Evolutionary conservation across 92 coral and sea anemone species (phyloP).

Genomic region (Umimayanthus kanabou): DNA sequence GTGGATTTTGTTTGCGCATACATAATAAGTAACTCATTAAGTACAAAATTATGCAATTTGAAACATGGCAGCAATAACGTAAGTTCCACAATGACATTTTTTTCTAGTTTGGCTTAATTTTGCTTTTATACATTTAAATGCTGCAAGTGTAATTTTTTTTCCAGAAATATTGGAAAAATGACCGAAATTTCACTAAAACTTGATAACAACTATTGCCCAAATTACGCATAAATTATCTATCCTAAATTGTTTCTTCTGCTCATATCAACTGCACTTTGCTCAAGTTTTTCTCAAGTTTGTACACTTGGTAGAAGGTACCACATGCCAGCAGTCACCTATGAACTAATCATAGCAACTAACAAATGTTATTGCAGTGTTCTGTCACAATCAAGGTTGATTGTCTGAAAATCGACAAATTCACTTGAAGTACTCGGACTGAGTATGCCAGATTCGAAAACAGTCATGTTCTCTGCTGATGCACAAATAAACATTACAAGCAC

Average conservation of each 20-base stretch:
- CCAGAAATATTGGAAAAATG: constrained; percentile 1
- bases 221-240: constrained; percentile 24
- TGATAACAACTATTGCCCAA: constrained; percentile 25
- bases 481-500: constrained; percentile 44
- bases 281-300: constrained; percentile 10
- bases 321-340: constrained; percentile 15
- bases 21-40: constrained; percentile 31
- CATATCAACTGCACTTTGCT: constrained; percentile 35
- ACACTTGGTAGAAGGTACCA: constrained; percentile 16
- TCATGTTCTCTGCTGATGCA: constrained; percentile 53
- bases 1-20: no score
- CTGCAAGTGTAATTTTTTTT: constrained; percentile 19
- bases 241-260: constrained; percentile 16
- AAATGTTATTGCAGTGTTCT: constrained; percentile 25
- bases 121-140: neutral
- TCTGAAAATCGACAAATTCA: constrained; percentile 23
- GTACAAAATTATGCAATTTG: constrained; percentile 25
- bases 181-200: constrained; percentile 16
- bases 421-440: constrained; percentile 50
- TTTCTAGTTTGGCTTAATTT: constrained; percentile 16
- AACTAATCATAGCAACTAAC: constrained; percentile 13
- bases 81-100: constrained; percentile 10
- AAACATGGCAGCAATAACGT: constrained; percentile 23
- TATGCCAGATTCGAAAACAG: constrained; percentile 38
- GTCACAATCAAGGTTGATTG: constrained; percentile 14